phyloP scores from a whole-genome alignment of 2,888 invertebrate species.

The Pristionchus maxplancki region DNA sequence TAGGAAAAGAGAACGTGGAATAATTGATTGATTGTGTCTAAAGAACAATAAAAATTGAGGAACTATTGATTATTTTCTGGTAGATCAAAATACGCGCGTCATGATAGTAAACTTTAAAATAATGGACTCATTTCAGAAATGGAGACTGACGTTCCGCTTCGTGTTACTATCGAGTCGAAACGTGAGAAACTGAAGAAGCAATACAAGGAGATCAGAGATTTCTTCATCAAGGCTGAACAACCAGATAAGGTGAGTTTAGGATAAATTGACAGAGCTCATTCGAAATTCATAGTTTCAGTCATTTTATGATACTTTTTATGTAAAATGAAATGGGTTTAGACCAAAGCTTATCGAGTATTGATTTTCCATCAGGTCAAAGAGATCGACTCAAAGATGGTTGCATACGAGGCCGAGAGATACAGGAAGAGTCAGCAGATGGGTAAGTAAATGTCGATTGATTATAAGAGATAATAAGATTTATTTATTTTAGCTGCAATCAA shows the following conservation, averaged over 20 bases:
- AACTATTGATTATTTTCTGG: too few relatives aligned
- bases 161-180: conserved; percentile 63
- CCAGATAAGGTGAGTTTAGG: conserved; percentile 52
- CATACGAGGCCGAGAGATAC: conserved; percentile 63
- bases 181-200: conserved; percentile 61
- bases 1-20: too few relatives aligned
- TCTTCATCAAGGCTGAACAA: conserved; percentile 59
- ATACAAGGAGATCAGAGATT: conserved; percentile 58
- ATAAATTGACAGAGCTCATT: too few relatives aligned
- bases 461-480: background rate
- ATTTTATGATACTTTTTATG: too few relatives aligned
- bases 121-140: too few relatives aligned
- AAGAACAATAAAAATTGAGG: too few relatives aligned
- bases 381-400: conserved; percentile 59
- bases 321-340: background rate
- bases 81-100: too few relatives aligned
- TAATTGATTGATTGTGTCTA: too few relatives aligned
- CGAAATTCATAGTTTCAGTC: too few relatives aligned
- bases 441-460: conserved; percentile 52
- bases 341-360: background rate
- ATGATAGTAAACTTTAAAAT: too few relatives aligned
- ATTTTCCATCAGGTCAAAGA: conserved; percentile 54
- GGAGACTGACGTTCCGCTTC: conserved; percentile 57
- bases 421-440: conserved; percentile 63
- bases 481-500: conserved; percentile 63